phyloP scores from a whole-genome alignment of 2,113 vertebrate species.

The Pituophis catenifer region DNA sequence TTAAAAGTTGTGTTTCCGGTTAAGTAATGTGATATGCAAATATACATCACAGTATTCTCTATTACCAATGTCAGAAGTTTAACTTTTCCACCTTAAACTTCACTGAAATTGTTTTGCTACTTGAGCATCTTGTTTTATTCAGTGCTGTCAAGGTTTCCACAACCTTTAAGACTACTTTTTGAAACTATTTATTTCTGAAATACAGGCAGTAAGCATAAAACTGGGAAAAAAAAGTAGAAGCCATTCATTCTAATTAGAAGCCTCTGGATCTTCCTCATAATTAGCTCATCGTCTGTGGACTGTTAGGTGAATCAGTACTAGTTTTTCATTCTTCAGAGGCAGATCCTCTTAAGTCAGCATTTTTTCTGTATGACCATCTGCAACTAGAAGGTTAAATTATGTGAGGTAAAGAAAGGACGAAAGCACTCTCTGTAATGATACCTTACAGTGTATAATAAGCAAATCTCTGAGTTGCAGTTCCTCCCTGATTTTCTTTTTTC shows the following conservation, averaged over 20 bases:
- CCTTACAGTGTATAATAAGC: background rate
- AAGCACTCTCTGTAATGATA: background rate
- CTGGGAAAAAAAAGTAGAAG: conserved; percentile 27
- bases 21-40: background rate
- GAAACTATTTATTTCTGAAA: conserved; percentile 19
- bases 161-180: conserved; percentile 13
- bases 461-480: background rate
- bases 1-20: background rate
- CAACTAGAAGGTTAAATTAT: background rate
- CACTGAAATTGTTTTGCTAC: conserved; percentile 31
- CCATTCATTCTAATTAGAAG: conserved; percentile 50
- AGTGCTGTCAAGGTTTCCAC: conserved; percentile 18
- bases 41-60: background rate
- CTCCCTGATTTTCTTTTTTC: background rate
- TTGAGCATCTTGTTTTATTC: conserved; percentile 44
- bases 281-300: conserved; percentile 41
- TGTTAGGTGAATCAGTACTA: conserved; percentile 37
- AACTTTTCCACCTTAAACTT: conserved; percentile 10
- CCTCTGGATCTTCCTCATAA: conserved; percentile 43
- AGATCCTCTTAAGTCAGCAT: background rate
- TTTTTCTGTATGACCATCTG: background rate
- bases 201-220: conserved; percentile 35
- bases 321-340: conserved; percentile 1
- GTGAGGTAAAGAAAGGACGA: background rate
- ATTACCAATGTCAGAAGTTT: conserved; percentile 25